Evolutionary conservation across 2,797 vertebrate genomes (phyloP), one percentile per base, ranked within the genome.

Genomic region (Pseudopleuronectes americanus): DNA sequence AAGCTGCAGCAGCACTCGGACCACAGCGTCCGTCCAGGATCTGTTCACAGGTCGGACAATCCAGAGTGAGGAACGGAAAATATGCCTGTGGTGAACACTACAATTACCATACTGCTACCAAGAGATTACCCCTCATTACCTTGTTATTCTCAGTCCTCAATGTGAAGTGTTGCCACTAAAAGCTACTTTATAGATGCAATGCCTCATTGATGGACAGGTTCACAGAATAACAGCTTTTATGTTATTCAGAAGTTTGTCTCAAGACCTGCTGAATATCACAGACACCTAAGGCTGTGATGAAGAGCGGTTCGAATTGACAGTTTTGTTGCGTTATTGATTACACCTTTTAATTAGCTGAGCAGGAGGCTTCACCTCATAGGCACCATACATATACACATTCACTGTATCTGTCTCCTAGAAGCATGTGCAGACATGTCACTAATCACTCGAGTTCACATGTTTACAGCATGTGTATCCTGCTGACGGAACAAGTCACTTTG

Each of bases 401-500:
- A 45, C 14, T 16, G 43, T 6, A 45, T 19, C 47, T 36, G 28
- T 33, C 28, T 51, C 4, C 60, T 10, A 21, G 51, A n/a, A 21
- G 19, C 47, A 10, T 17, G 67, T 45, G 19, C 36, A 45, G 6
- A 54, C 67, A 21, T 41, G 55, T 48, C 19, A 48, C 47, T 2
- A 16, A 13, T 9, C 41, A 13, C 45, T 36, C 4, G 17, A 31
- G 23, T 60, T 45, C 57, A 41, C 36, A 51, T 36, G 56, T 59
- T 38, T 14, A 51, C 52, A 45, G 6, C 53, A 23, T 33, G 3
- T 12, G 49, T 19, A 4, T 43, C 33, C 23, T 47, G 58, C 68
- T 55, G 68, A 62, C 58, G 54, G 68, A 63, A 4, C 7, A 2
- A 8, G 26, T 71, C 59, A 17, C 22, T 36, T 5, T 41, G 22